These are phyloP conservation scores for Steinernema carpocapsae DNA, from an alignment of 2,888 invertebrate species.

Conservation along the genomic window DNA sequence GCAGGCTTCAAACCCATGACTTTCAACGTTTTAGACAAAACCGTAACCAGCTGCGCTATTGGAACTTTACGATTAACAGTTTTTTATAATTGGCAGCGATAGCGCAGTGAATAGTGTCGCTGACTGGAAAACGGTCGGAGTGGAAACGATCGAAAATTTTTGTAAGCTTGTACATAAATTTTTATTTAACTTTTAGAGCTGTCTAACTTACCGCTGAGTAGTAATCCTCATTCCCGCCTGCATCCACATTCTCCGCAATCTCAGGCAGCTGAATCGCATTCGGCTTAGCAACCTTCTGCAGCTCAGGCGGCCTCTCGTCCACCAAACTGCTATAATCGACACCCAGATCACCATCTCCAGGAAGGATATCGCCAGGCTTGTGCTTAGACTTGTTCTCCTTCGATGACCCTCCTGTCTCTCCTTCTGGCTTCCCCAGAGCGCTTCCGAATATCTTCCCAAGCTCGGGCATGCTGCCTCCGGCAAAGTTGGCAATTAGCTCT, in stretches of 20 bases:
- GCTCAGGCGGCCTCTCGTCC: constrained; percentile 50
- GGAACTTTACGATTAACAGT: too few relatives aligned
- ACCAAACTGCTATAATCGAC: constrained; percentile 58
- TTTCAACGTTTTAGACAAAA: constrained; percentile 3
- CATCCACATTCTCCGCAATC: constrained; percentile 42
- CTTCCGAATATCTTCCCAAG: constrained; percentile 26
- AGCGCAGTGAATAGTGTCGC: too few relatives aligned
- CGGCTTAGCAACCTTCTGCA: constrained; percentile 42
- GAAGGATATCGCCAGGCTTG: constrained; percentile 33
- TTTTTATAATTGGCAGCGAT: too few relatives aligned
- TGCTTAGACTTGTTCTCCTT: constrained; percentile 32
- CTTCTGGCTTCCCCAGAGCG: constrained; percentile 25
- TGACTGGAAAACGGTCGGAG: too few relatives aligned
- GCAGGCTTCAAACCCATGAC: constrained; percentile 8
- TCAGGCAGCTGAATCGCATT: constrained; percentile 42
- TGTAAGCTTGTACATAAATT: too few relatives aligned
- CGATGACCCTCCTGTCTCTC: background rate
- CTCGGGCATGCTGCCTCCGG: constrained; percentile 43
- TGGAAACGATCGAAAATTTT: too few relatives aligned
- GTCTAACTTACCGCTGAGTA: constrained; percentile 53
- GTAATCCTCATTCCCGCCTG: constrained; percentile 50
- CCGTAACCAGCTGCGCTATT: too few relatives aligned
- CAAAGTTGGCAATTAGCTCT: constrained; percentile 65
- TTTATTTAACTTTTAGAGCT: too few relatives aligned
- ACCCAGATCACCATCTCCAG: constrained; percentile 64